Percentiles rank a stretch among this genome's conserved stretches.
Conservation (phyloP, 2,888 invertebrate genomes). For the Aspidiotus rigidus region DNA sequence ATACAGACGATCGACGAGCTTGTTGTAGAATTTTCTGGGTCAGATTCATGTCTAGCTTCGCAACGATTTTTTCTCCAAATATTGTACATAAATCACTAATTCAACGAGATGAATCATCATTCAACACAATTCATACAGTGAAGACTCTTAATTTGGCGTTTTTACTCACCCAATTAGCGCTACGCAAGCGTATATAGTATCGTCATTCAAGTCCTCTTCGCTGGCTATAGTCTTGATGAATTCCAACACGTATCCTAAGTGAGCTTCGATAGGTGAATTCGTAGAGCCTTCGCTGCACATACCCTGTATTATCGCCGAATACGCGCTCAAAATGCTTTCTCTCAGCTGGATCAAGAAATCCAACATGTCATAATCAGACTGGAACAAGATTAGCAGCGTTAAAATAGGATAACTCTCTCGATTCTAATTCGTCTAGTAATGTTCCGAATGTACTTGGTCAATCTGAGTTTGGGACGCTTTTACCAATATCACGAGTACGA, state of each 20-base stretch:
- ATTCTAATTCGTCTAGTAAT: too few relatives aligned
- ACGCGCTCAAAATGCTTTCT: slow-evolving; percentile 92
- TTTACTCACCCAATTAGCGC: slow-evolving; percentile 9
- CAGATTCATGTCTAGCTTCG: neutral
- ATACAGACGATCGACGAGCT: slow-evolving; percentile 9
- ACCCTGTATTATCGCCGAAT: slow-evolving; percentile 95
- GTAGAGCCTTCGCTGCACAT: slow-evolving; percentile 53
- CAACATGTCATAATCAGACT: slow-evolving; percentile 86
- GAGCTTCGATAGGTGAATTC: slow-evolving; percentile 67
- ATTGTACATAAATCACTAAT: slow-evolving; percentile 14
- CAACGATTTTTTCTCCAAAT: slow-evolving; percentile 8
- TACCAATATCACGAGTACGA: slow-evolving; percentile 65
- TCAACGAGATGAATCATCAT: neutral
- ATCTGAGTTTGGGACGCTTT: slow-evolving; percentile 90
- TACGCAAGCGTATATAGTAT: neutral
- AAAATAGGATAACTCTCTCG: too few relatives aligned
- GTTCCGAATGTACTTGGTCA: slow-evolving; percentile 49
- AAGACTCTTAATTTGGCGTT: neutral
- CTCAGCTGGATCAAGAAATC: slow-evolving; percentile 91
- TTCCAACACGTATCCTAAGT: slow-evolving; percentile 76
- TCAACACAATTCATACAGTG: neutral
- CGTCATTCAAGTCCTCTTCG: slow-evolving; percentile 46
- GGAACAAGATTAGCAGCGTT: slow-evolving; percentile 36
- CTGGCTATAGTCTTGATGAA: slow-evolving; percentile 78
- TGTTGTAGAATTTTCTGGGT: slow-evolving; percentile 7